Base-by-base conservation (phyloP, 2,113 vertebrate species). In the Notothenia coriiceps region DNA sequence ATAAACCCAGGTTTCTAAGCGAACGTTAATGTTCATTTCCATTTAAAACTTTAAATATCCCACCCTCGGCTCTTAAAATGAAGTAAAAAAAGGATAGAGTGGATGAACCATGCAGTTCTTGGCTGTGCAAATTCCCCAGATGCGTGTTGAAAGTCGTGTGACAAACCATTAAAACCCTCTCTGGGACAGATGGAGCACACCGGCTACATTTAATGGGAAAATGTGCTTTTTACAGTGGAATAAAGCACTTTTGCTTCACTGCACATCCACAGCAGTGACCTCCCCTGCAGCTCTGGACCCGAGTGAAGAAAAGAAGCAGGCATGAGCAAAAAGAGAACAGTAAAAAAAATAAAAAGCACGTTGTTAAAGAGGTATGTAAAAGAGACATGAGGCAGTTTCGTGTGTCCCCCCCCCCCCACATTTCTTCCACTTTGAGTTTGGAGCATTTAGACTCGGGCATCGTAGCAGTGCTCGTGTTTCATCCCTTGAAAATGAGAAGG, bases 401-500 rank as follows among this genome's bases (percentile, higher is more conserved):
- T n/a, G n/a, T n/a, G n/a, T n/a, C 8, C 1, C 10, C 25, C 18
- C 35, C 18, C 14, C 57, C 29, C 6, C n/a, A 12, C 40, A 54
- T 46, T 52, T n/a, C 52, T 54, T 59, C 8, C 17, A 65, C 69
- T 86, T 76, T 79, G 47, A 79, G 56, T 49, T n/a, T 33, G 46
- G 46, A 74, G 75, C 12, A 43, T 79, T 87, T 61, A 79, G 82
- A 82, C 72, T 82, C 44, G 17, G 74, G 77, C 80, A 72, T 66
- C 57, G 15, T 73, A 83, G 77, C 87, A 77, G 10, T 79, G 86
- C 88, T 81, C 50, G 11, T 74, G 70, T 90, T 84, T 87, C 84
- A 92, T 87, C 86, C 85, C 79, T 86, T 22, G 20, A 67, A 89
- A 70, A 85, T 85, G 76, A 87, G 84, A 80, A 74, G 77, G 85